phyloP scores from a whole-genome alignment of 2,888 invertebrate species.

The Mythimna loreyi region DNA sequence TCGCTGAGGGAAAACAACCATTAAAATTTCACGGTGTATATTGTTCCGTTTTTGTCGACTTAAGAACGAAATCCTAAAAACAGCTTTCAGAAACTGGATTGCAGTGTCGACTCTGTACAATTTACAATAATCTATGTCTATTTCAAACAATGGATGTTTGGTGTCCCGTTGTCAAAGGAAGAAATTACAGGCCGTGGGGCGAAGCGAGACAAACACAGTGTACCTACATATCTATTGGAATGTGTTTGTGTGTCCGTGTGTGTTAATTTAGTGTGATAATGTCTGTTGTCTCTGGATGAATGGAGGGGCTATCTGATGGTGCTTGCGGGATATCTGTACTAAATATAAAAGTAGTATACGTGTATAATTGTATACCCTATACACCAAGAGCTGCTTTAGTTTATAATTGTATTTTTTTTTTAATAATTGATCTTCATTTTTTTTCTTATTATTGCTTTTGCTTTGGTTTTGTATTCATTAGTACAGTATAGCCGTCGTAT shows the following conservation, averaged over 20 bases:
- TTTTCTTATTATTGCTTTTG: no score
- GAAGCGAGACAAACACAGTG: constrained; percentile 54
- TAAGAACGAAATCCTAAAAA: no score
- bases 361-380: no score
- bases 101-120: constrained; percentile 21
- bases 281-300: constrained; percentile 8
- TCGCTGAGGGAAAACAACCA: no score
- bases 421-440: no score
- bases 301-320: neutral
- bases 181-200: constrained; percentile 60
- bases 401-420: no score
- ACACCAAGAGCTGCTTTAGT: no score
- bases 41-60: no score
- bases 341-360: no score
- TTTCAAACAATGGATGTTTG: constrained; percentile 39
- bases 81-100: neutral
- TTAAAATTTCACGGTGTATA: no score
- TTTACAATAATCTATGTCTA: constrained; percentile 32
- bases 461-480: no score
- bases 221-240: constrained; percentile 27
- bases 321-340: neutral
- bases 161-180: constrained; percentile 61
- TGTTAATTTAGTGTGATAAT: constrained; percentile 49
- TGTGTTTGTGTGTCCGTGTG: constrained; percentile 18
- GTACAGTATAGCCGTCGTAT: no score